Conservation (phyloP, 1,140 invertebrate genomes). For the Trichonephila inaurata region DNA sequence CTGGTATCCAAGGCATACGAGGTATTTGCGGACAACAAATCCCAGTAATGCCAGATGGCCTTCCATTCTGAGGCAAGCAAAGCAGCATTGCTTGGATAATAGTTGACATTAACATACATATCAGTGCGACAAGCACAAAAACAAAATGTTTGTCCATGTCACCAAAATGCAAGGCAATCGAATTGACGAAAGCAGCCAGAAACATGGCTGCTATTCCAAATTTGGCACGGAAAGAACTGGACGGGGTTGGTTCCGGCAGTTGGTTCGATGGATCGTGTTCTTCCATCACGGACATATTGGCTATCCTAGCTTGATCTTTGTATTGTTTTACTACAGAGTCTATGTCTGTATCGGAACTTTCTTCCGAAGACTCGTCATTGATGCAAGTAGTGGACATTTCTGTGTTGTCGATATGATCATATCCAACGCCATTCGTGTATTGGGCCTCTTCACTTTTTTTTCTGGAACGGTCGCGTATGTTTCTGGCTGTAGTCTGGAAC, state of each 20-base stretch:
- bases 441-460: slow-evolving; percentile 60
- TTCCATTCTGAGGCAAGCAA: slow-evolving; percentile 57
- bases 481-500: slow-evolving; percentile 61
- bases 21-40: slow-evolving; percentile 20
- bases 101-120: slow-evolving; percentile 37
- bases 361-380: slow-evolving; percentile 10
- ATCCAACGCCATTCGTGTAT: slow-evolving; percentile 51
- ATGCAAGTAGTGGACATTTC: slow-evolving; percentile 65
- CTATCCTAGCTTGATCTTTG: slow-evolving; percentile 65
- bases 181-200: background rate
- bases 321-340: slow-evolving; percentile 68
- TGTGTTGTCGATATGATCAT: background rate
- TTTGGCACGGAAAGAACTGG: slow-evolving; percentile 25
- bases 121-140: background rate
- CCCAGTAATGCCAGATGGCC: background rate
- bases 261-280: slow-evolving; percentile 14
- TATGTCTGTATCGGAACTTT: slow-evolving; percentile 50
- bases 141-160: slow-evolving; percentile 15
- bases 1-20: slow-evolving; percentile 57
- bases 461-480: slow-evolving; percentile 46
- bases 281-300: slow-evolving; percentile 51
- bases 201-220: slow-evolving; percentile 36
- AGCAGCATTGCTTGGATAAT: slow-evolving; percentile 30
- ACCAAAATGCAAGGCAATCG: slow-evolving; percentile 22
- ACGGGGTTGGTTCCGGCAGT: slow-evolving; percentile 52